phyloP scores from a whole-genome alignment of 2,888 invertebrate genomes.

The Ophraella communa region DNA sequence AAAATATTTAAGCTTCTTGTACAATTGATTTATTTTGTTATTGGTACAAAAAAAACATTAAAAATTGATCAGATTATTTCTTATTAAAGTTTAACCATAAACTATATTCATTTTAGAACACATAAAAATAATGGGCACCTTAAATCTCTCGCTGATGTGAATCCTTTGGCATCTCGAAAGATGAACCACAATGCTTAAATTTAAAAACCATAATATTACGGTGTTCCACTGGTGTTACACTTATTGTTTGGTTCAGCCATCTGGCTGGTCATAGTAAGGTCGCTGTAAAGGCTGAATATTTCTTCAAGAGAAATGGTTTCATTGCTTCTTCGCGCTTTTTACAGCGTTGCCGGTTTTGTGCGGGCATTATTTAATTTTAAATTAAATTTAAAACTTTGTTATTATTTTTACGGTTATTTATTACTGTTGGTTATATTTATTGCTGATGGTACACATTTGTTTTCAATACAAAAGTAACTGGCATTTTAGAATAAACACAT shows the following conservation, averaged over 20 bases:
- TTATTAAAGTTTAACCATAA: neutral
- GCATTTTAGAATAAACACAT: too few relatives aligned
- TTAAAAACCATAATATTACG: slow-evolving; percentile 42
- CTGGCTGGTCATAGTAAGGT: slow-evolving; percentile 36
- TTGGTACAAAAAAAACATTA: neutral
- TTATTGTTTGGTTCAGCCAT: slow-evolving; percentile 40
- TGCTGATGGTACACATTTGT: too few relatives aligned
- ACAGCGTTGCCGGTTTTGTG: slow-evolving; percentile 20
- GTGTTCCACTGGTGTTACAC: slow-evolving; percentile 42
- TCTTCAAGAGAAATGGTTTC: slow-evolving; percentile 34
- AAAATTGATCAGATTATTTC: neutral
- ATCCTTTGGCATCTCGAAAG: slow-evolving; percentile 17
- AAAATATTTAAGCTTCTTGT: too few relatives aligned
- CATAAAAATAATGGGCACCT: neutral
- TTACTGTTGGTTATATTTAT: too few relatives aligned
- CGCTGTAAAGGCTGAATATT: slow-evolving; percentile 36
- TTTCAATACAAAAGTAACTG: too few relatives aligned
- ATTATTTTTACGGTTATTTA: too few relatives aligned
- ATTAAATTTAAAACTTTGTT: too few relatives aligned
- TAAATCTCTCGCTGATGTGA: neutral
- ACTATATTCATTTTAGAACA: neutral
- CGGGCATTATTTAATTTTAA: neutral
- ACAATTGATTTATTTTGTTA: neutral
- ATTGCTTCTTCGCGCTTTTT: slow-evolving; percentile 26
- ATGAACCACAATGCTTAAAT: slow-evolving; percentile 39